Conservation (phyloP, 2,797 vertebrate genomes). For the Lophius americanus region DNA sequence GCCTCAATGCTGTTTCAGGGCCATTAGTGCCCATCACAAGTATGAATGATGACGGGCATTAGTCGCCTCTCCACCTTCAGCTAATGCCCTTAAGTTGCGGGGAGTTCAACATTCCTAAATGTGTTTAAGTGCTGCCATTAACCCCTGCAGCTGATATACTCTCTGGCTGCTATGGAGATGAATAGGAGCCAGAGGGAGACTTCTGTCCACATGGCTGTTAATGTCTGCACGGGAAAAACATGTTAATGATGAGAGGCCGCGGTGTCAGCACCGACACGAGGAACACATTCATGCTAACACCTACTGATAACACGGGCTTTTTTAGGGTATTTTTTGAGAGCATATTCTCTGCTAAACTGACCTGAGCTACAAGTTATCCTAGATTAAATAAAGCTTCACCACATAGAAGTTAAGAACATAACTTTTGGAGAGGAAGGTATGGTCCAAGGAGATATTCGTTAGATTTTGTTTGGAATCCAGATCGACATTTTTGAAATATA, state of each 20-base stretch:
- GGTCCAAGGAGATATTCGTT: too few species aligned
- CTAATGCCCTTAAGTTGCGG: constrained; percentile 52
- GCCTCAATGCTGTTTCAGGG: constrained; percentile 17
- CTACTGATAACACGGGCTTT: too few species aligned
- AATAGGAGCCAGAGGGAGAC: constrained; percentile 4
- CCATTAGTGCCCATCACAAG: constrained; percentile 57
- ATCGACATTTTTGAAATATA: too few species aligned
- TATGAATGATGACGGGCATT: constrained; percentile 60
- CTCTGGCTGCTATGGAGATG: constrained; percentile 14
- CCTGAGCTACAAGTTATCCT: too few species aligned
- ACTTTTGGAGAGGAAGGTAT: too few species aligned
- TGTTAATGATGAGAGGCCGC: constrained; percentile 12
- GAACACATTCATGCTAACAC: neutral
- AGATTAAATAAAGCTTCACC: too few species aligned
- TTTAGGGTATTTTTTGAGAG: too few species aligned
- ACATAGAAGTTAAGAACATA: too few species aligned
- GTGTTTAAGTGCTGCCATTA: constrained; percentile 67
- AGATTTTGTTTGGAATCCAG: too few species aligned
- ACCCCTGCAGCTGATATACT: constrained; percentile 26
- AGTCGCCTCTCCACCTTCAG: constrained; percentile 36
- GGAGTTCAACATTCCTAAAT: constrained; percentile 59
- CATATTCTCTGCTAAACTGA: too few species aligned
- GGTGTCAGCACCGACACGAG: neutral
- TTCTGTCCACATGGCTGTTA: constrained; percentile 22
- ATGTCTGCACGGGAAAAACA: constrained; percentile 34